phyloP scores from a whole-genome alignment of 2,888 invertebrate genomes.

The Pteria penguin region DNA sequence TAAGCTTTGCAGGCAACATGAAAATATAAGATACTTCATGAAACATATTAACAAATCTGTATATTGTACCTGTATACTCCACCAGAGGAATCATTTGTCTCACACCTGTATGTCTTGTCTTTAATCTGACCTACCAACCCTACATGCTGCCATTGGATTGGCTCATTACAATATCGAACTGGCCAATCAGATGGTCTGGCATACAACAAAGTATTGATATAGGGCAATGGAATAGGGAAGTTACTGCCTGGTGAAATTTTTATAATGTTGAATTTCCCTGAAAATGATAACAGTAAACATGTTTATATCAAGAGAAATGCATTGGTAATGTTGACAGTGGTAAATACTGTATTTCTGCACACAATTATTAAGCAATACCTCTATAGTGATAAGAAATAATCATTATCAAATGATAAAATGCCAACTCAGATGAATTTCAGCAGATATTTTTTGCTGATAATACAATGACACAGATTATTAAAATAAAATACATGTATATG shows the following conservation, averaged over 20 bases:
- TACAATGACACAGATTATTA: no score
- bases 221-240: conserved; percentile 88
- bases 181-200: conserved; percentile 85
- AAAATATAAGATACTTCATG: neutral
- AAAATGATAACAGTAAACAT: neutral
- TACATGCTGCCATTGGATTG: conserved; percentile 85
- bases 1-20: neutral
- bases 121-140: conserved; percentile 80
- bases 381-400: no score
- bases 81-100: conserved; percentile 43
- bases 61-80: conserved; percentile 62
- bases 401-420: no score
- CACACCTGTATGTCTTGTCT: conserved; percentile 79
- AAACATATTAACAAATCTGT: neutral
- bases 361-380: no score
- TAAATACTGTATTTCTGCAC: no score
- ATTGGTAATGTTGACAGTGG: neutral
- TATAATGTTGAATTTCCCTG: conserved; percentile 39
- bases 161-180: conserved; percentile 82
- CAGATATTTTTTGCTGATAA: no score
- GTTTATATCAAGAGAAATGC: neutral
- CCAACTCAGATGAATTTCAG: no score
- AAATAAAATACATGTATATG: no score
- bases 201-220: conserved; percentile 87
- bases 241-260: conserved; percentile 43